Base-by-base conservation (phyloP, 1,140 invertebrate species). In the Euura saliciscinereae region DNA sequence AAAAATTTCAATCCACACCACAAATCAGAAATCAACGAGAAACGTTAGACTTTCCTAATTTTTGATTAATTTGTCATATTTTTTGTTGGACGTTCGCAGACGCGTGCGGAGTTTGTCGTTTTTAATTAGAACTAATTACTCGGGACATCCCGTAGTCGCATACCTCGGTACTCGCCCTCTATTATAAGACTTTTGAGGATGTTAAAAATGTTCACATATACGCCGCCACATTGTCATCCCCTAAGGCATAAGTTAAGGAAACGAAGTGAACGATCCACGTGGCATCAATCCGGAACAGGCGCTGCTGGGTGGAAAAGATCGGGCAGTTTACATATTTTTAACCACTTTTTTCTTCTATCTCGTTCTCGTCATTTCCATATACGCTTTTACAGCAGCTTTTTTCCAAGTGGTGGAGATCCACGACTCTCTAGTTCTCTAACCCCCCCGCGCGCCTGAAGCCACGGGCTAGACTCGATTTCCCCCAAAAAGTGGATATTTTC, bases 291-390 rank as follows among this genome's bases (percentile, higher is more conserved):
- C 68, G n/a, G n/a, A 45, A n/a, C 59, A 65, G 51, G 66, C n/a
- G 72, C 76, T 75, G 77, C 74, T 66, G 69, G 28, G 70, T 70
- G 43, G 42, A 28, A 28, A 28, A 28, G 28, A 28, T 28, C 70
- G 75, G 69, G 75, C 71, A 74, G 76, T 79, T 79, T 80, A 77
- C 78, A 80, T 80, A 80, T 80, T 80, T 80, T 79, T 78, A 80
- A 79, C 78, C 74, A 78, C 65, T 76, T 77, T 78, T 78, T 78
- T 77, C n/a, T 28, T 46, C 72, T 10, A 45, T 43, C 43, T 64
- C 65, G n/a, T n/a, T 70, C 8, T 64, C 45, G 45, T 46, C 4
- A 72, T 45, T 67, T 46, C 10, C 44, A 72, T 43, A 67, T 51
- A 45, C 6, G 6, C n/a, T 13, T 13, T 44, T 65, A 71, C 45